These are phyloP conservation scores for Sebastes iracundus DNA, from an alignment of 2,797 vertebrate genomes.

Conservation along the genomic window DNA sequence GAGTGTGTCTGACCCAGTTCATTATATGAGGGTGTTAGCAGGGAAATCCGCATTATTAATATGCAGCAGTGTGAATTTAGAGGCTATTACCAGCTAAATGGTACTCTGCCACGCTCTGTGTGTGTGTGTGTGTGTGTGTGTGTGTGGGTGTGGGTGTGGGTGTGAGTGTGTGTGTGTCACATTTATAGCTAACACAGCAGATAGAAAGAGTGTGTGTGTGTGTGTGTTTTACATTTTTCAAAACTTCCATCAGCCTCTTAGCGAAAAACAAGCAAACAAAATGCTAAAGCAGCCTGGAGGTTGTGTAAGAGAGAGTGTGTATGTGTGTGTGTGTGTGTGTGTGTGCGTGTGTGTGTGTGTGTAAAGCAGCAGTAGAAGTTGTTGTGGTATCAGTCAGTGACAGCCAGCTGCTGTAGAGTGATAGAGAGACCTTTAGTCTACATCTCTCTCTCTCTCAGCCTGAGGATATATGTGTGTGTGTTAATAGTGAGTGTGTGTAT, in stretches of 20 bases:
- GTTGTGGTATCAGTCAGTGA: conserved; percentile 48
- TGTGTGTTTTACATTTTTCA: conserved; percentile 8
- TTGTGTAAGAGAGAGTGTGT: background rate
- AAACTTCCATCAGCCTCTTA: conserved; percentile 24
- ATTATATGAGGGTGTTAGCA: conserved; percentile 49
- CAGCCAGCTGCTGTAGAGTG: conserved; percentile 45
- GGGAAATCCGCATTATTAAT: conserved; percentile 59
- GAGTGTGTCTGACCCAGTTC: conserved; percentile 47
- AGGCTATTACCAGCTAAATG: conserved; percentile 53
- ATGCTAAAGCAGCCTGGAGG: conserved; percentile 23
- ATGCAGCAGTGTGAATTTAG: conserved; percentile 44
- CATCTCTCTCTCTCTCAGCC: conserved; percentile 22
- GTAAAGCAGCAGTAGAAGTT: conserved; percentile 16
- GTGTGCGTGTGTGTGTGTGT: background rate
- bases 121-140: background rate
- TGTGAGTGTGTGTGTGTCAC: background rate
- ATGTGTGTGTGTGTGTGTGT: background rate
- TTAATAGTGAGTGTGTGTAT: background rate
- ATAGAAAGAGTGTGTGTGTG: background rate
- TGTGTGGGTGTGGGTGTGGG: background rate
- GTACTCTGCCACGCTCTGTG: background rate
- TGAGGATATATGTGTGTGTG: conserved; percentile 5
- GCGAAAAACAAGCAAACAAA: conserved; percentile 18
- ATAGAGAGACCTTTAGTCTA: conserved; percentile 44
- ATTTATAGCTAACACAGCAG: background rate